phyloP scores from a whole-genome alignment of 2,888 invertebrate species.

The Lycaena phlaeas region DNA sequence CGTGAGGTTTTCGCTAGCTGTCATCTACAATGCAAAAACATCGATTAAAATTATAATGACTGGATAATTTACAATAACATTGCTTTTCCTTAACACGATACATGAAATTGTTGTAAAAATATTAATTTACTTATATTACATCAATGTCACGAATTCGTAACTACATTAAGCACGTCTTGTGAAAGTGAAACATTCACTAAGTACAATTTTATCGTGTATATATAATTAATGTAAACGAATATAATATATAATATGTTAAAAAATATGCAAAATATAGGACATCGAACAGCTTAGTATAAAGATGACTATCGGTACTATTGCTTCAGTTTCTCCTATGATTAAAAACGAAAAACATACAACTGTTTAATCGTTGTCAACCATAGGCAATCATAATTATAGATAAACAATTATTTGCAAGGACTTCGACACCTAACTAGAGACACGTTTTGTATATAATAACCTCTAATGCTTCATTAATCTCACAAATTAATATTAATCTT shows the following conservation, averaged over 20 bases:
- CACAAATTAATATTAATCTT: too few relatives aligned
- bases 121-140: constrained; percentile 12
- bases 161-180: background rate
- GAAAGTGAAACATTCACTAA: background rate
- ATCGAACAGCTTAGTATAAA: constrained; percentile 2
- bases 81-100: constrained; percentile 17
- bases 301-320: constrained; percentile 1
- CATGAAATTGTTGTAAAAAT: constrained; percentile 17
- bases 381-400: background rate
- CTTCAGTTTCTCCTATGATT: background rate
- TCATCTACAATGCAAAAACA: constrained; percentile 20
- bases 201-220: background rate
- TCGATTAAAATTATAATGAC: constrained; percentile 9
- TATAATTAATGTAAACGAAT: background rate
- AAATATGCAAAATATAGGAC: constrained; percentile 4
- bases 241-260: background rate
- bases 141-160: background rate
- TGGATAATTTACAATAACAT: constrained; percentile 5
- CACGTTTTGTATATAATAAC: background rate
- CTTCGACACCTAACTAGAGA: background rate
- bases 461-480: background rate
- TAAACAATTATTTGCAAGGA: background rate
- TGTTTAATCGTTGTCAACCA: background rate
- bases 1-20: constrained; percentile 23
- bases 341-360: background rate